Evolutionary conservation across 2,797 vertebrate genomes (phyloP).

Genomic region (Thripadectes ignobilis): DNA sequence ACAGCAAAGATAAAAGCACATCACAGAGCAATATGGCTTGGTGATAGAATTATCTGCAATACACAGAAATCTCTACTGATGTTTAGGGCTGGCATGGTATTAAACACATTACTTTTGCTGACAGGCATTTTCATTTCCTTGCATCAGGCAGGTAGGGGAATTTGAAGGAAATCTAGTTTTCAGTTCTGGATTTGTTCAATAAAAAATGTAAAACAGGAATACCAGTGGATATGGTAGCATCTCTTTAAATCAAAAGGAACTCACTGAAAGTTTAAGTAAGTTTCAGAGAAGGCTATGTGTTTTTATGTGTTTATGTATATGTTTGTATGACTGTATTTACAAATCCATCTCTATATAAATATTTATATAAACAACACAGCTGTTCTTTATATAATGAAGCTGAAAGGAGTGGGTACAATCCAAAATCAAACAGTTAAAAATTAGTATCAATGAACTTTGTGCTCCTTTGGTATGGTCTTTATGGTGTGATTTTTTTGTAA

Average conservation of each 20-base stretch:
- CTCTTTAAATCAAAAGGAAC: constrained; percentile 65
- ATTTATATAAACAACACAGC: neutral
- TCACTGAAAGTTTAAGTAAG: constrained; percentile 38
- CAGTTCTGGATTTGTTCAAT: constrained; percentile 57
- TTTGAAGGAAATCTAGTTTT: constrained; percentile 74
- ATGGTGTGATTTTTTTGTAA: neutral
- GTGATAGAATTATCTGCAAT: constrained; percentile 79
- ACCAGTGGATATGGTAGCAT: constrained; percentile 5
- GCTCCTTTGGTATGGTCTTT: neutral
- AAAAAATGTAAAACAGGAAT: constrained; percentile 71
- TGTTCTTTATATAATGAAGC: neutral
- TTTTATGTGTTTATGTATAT: neutral
- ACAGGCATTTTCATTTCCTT: constrained; percentile 79
- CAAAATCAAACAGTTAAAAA: neutral
- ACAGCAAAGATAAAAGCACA: constrained; percentile 77
- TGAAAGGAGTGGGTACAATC: neutral
- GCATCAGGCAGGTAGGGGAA: constrained; percentile 62
- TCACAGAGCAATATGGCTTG: constrained; percentile 70
- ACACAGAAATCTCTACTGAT: constrained; percentile 76
- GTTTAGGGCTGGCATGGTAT: constrained; percentile 76
- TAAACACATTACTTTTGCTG: constrained; percentile 83
- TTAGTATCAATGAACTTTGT: neutral
- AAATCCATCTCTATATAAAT: neutral
- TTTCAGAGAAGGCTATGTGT: neutral
- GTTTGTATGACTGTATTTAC: neutral